Conservation (phyloP, 1,140 invertebrate species). For the Archivesica marissinica region DNA sequence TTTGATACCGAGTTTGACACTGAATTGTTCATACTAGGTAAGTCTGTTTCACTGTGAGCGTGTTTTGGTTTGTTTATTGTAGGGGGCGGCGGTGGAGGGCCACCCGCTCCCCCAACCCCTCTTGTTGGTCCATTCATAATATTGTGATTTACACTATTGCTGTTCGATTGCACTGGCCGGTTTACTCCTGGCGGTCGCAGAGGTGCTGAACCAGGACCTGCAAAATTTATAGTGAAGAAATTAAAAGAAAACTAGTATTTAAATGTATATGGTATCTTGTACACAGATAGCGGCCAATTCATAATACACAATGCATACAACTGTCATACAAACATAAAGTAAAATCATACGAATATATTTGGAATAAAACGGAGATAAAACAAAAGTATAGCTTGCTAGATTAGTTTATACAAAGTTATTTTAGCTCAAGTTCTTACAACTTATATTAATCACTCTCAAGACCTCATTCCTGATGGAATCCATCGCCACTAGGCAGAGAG, state of each 20-base stretch:
- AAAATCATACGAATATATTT: too few relatives aligned
- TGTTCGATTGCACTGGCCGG: constrained; percentile 18
- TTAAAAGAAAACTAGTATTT: too few relatives aligned
- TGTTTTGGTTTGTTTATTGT: constrained; percentile 41
- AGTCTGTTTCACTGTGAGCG: constrained; percentile 47
- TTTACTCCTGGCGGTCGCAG: constrained; percentile 46
- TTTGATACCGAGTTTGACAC: constrained; percentile 32
- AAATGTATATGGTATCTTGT: too few relatives aligned
- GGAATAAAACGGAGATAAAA: not conserved
- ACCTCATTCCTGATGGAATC: too few relatives aligned
- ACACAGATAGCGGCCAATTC: too few relatives aligned
- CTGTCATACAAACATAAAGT: too few relatives aligned
- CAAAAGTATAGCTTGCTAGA: not conserved
- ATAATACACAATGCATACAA: too few relatives aligned
- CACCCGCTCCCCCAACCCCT: constrained; percentile 23
- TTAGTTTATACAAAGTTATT: too few relatives aligned
- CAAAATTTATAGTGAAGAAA: too few relatives aligned
- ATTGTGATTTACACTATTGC: constrained; percentile 32
- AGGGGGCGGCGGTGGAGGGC: constrained; percentile 53
- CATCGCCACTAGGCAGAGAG: too few relatives aligned
- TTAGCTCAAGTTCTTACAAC: too few relatives aligned
- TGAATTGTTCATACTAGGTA: not conserved
- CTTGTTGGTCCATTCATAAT: constrained; percentile 44
- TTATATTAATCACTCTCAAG: too few relatives aligned
- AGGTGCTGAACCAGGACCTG: constrained; percentile 51